Percentiles rank a stretch among this genome's conserved stretches.
Evolutionary conservation across 2,797 vertebrate genomes (phyloP).

Genomic region (Gobio occitaniae): DNA sequence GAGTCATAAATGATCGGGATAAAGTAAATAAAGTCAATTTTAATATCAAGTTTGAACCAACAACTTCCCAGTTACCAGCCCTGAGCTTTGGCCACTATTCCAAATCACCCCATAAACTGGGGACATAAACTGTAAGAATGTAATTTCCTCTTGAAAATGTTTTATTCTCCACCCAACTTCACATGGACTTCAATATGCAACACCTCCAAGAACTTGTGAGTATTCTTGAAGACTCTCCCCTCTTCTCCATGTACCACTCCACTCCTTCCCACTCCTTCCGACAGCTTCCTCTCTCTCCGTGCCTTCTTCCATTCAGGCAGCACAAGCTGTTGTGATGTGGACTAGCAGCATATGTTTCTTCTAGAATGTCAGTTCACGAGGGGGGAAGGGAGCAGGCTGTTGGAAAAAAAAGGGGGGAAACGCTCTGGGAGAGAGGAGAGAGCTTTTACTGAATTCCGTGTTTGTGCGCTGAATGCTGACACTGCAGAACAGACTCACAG

Average conservation of each 20-base stretch:
- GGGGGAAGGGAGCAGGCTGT: slow-evolving; percentile 75
- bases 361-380: slow-evolving; percentile 81
- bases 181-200: slow-evolving; percentile 43
- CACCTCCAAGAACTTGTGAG: slow-evolving; percentile 40
- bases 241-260: not conserved
- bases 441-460: slow-evolving; percentile 82
- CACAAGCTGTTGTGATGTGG: slow-evolving; percentile 79
- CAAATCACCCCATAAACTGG: slow-evolving; percentile 20
- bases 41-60: not conserved
- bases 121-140: slow-evolving; percentile 54
- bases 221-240: slow-evolving; percentile 47
- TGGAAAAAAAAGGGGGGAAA: slow-evolving; percentile 55
- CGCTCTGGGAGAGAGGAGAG: slow-evolving; percentile 67
- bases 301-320: slow-evolving; percentile 75
- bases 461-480: slow-evolving; percentile 84
- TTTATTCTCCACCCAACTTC: slow-evolving; percentile 8
- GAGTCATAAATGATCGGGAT: not conserved
- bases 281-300: slow-evolving; percentile 68
- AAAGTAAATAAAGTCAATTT: slow-evolving; percentile 1
- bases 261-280: slow-evolving; percentile 37
- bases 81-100: not conserved
- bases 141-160: slow-evolving; percentile 29
- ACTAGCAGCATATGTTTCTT: slow-evolving; percentile 83
- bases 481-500: slow-evolving; percentile 78
- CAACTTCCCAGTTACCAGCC: not conserved